Evolutionary conservation across 92 coral and sea anemone genomes (phyloP).

Genomic region (Chrysogorgia sp.): DNA sequence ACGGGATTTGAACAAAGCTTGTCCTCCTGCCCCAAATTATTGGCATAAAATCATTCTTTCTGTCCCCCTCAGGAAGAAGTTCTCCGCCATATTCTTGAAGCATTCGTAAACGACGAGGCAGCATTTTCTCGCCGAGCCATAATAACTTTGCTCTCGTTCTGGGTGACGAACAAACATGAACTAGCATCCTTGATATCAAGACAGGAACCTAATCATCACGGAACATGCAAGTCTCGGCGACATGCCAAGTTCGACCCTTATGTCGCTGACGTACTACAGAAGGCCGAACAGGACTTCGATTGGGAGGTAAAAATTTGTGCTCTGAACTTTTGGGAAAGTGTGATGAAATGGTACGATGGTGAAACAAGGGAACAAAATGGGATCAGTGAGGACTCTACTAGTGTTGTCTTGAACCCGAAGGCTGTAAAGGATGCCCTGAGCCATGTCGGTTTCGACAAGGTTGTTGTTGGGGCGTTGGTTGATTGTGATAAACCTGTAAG

Average conservation of each 20-base stretch:
- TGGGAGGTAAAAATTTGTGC: slow-evolving; percentile 95
- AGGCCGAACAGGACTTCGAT: slow-evolving; percentile 85
- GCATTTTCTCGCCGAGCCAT: slow-evolving; percentile 90
- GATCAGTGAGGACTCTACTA: not conserved
- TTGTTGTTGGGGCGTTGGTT: slow-evolving; percentile 63
- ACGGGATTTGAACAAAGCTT: too few species aligned
- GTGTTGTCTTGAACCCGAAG: not conserved
- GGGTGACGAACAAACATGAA: slow-evolving; percentile 66
- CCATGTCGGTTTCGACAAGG: slow-evolving; percentile 55
- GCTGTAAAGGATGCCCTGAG: slow-evolving; percentile 31
- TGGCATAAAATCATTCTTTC: not conserved
- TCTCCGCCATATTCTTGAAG: slow-evolving; percentile 50
- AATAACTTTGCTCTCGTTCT: slow-evolving; percentile 64
- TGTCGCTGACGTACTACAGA: slow-evolving; percentile 1
- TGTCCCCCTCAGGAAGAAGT: slow-evolving; percentile 59
- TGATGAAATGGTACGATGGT: slow-evolving; percentile 33
- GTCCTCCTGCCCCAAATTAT: too few species aligned
- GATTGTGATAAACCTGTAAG: slow-evolving; percentile 90
- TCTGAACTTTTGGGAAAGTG: slow-evolving; percentile 68
- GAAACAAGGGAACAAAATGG: not conserved
- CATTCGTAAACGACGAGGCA: slow-evolving; percentile 71
- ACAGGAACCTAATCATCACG: not conserved
- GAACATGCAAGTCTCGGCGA: not conserved
- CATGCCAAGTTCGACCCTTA: not conserved
- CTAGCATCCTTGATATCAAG: slow-evolving; percentile 35